phyloP scores from a whole-genome alignment of 2,797 vertebrate genomes.

The Neosalanx taihuensis region DNA sequence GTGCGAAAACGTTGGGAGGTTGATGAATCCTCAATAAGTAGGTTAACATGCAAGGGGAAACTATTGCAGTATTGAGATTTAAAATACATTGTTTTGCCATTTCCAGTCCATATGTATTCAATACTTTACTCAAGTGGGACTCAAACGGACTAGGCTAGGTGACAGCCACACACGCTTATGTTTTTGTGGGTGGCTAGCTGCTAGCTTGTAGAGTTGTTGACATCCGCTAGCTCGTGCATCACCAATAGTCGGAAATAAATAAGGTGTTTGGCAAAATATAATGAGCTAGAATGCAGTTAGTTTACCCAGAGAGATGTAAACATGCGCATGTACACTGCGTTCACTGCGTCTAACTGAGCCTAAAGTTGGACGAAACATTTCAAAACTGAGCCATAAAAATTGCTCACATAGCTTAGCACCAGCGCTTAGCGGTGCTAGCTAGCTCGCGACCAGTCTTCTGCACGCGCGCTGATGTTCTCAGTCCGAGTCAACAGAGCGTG shows the following conservation, averaged over 20 bases:
- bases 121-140: neutral
- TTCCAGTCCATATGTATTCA: neutral
- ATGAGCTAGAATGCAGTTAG: neutral
- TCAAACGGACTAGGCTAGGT: neutral
- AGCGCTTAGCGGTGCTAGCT: neutral
- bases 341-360: neutral
- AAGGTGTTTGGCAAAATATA: neutral
- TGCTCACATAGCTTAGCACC: neutral
- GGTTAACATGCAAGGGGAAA: no score
- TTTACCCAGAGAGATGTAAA: neutral
- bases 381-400: neutral
- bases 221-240: neutral
- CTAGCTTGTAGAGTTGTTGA: neutral
- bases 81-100: no score
- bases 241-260: neutral
- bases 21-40: no score
- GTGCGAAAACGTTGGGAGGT: no score
- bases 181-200: neutral
- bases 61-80: no score
- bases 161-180: neutral
- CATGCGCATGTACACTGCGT: neutral
- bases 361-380: neutral
- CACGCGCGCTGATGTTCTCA: neutral
- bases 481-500: no score
- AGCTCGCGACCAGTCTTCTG: neutral